Conservation (phyloP, 2,113 vertebrate species). For the Fukomys damarensis region DNA sequence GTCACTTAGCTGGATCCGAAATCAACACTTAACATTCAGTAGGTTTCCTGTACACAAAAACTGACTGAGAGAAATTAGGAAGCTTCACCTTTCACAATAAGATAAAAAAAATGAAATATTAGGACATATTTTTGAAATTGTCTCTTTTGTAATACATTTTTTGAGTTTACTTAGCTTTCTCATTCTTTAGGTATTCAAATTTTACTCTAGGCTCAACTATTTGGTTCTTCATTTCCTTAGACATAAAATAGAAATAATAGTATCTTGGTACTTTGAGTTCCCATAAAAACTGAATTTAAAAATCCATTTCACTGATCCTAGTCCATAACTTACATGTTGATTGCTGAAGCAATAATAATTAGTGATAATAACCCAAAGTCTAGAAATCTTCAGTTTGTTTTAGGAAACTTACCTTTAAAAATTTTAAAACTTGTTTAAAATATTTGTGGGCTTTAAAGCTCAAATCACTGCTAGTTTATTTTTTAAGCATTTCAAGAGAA, state of each 20-base stretch:
- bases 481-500: not conserved
- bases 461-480: not conserved
- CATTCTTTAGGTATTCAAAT: not conserved
- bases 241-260: not conserved
- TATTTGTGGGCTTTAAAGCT: not conserved
- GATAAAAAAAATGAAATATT: not conserved
- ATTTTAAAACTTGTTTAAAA: no score
- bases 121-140: not conserved
- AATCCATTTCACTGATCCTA: not conserved
- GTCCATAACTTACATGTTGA: not conserved
- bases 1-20: not conserved
- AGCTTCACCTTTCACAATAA: not conserved
- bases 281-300: not conserved
- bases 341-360: not conserved
- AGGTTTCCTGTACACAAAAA: not conserved
- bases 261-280: not conserved
- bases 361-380: not conserved
- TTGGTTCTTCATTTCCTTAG: not conserved
- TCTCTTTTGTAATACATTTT: not conserved
- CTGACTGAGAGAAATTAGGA: not conserved
- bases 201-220: not conserved
- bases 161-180: not conserved
- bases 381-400: slow-evolving; percentile 2
- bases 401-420: not conserved
- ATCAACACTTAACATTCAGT: not conserved